Conservation (phyloP, 2,797 vertebrate genomes). For the Melanotaenia boesemani region DNA sequence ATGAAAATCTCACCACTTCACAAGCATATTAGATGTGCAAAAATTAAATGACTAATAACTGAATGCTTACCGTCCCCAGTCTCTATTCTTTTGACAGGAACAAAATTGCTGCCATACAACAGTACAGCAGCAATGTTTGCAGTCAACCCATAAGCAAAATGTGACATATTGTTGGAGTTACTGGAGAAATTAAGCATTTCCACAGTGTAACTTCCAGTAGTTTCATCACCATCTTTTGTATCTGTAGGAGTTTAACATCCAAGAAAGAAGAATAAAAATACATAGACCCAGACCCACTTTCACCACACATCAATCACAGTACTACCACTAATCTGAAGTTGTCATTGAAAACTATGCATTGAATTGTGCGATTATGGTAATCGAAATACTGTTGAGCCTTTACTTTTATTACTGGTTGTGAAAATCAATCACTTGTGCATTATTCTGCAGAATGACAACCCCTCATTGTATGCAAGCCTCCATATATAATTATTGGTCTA, state of each 20-base stretch:
- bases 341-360: too few species aligned
- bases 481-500: too few species aligned
- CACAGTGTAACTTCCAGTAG: not conserved
- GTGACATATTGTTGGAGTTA: slow-evolving; percentile 68
- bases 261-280: not conserved
- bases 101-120: slow-evolving; percentile 90
- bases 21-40: not conserved
- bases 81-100: slow-evolving; percentile 91
- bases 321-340: too few species aligned
- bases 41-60: not conserved
- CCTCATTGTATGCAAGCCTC: too few species aligned
- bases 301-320: not conserved
- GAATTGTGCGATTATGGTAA: too few species aligned
- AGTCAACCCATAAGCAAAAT: slow-evolving; percentile 82
- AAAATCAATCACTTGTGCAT: too few species aligned
- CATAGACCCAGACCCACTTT: not conserved
- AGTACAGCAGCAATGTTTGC: slow-evolving; percentile 84
- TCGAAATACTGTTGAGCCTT: not conserved
- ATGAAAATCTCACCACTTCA: not conserved
- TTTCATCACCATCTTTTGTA: rapidly evolving
- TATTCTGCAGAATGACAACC: too few species aligned
- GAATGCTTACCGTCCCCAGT: slow-evolving; percentile 89
- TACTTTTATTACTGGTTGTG: not conserved
- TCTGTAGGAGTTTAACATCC: slow-evolving; percentile 10
- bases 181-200: not conserved